A percentile compares a stretch with the other conserved stretches of the same genome.
phyloP scores from a whole-genome alignment of 2,888 invertebrate species.

The Cheiracanthium punctorium region DNA sequence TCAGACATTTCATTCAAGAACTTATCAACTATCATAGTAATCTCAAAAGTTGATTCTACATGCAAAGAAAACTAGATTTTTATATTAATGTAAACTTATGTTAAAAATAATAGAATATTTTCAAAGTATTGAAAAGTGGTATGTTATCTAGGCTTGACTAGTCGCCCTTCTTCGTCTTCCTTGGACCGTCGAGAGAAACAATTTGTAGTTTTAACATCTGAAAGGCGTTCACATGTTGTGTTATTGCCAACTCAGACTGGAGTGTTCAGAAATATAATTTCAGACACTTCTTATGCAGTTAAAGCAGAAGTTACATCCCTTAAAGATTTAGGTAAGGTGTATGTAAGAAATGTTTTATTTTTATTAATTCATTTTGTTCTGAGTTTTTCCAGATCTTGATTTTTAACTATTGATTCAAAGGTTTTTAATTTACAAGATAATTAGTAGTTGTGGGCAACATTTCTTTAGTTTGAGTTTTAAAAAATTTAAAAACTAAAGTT shows the following conservation, averaged over 20 bases:
- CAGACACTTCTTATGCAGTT: slow-evolving; percentile 92
- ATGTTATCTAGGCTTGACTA: slow-evolving; percentile 53
- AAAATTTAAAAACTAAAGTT: too few species aligned
- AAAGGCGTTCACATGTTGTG: slow-evolving; percentile 95
- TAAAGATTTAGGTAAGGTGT: slow-evolving; percentile 82
- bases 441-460: too few species aligned
- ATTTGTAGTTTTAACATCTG: slow-evolving; percentile 94
- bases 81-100: too few species aligned
- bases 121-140: too few species aligned
- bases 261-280: slow-evolving; percentile 90
- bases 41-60: too few species aligned
- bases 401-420: too few species aligned
- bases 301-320: slow-evolving; percentile 92
- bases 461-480: background rate
- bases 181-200: slow-evolving; percentile 84
- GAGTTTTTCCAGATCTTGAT: background rate
- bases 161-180: slow-evolving; percentile 70
- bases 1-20: too few species aligned
- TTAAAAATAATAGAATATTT: too few species aligned
- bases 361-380: background rate
- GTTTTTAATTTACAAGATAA: too few species aligned
- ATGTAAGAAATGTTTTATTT: too few species aligned
- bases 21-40: too few species aligned
- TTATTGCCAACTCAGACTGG: slow-evolving; percentile 96
- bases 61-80: too few species aligned